These are phyloP conservation scores for Drosophila niveifrons DNA, from an alignment of 2,888 invertebrate species.

Conservation along the genomic window DNA sequence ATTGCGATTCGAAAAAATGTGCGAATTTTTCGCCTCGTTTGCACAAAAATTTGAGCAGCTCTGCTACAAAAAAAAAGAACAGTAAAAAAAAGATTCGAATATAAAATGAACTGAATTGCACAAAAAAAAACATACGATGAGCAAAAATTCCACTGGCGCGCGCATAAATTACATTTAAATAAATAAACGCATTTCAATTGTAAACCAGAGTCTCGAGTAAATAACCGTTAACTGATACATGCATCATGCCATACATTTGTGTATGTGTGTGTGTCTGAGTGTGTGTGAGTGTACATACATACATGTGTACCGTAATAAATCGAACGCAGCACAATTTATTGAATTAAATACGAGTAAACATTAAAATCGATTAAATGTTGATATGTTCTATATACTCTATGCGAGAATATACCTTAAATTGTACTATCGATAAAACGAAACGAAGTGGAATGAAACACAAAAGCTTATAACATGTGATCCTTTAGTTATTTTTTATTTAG, in stretches of 20 bases:
- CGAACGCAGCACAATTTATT: constrained; percentile 43
- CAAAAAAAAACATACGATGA: constrained; percentile 33
- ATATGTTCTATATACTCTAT: constrained; percentile 15
- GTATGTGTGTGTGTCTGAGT: constrained; percentile 1
- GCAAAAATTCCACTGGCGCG: constrained; percentile 51
- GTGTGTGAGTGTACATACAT: too few relatives aligned
- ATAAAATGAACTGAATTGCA: neutral
- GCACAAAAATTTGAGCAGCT: constrained; percentile 41
- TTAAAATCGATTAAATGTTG: constrained; percentile 29
- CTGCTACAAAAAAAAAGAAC: constrained; percentile 7
- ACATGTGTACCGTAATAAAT: constrained; percentile 30
- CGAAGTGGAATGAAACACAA: constrained; percentile 1
- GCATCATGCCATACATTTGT: constrained; percentile 27
- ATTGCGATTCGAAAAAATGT: constrained; percentile 17
- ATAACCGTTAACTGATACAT: constrained; percentile 43
- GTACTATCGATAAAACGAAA: neutral
- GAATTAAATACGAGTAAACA: constrained; percentile 44
- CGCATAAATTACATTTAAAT: constrained; percentile 57
- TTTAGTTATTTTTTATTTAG: too few relatives aligned
- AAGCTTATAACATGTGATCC: too few relatives aligned
- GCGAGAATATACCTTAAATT: neutral
- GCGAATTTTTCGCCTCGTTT: constrained; percentile 37
- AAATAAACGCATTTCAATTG: constrained; percentile 65
- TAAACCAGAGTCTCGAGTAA: constrained; percentile 41
- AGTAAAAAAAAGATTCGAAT: neutral